Evolutionary conservation across 2,888 invertebrate species (phyloP), one percentile per base, ranked within the genome.

Genomic region (Gandaritis pyraliata): DNA sequence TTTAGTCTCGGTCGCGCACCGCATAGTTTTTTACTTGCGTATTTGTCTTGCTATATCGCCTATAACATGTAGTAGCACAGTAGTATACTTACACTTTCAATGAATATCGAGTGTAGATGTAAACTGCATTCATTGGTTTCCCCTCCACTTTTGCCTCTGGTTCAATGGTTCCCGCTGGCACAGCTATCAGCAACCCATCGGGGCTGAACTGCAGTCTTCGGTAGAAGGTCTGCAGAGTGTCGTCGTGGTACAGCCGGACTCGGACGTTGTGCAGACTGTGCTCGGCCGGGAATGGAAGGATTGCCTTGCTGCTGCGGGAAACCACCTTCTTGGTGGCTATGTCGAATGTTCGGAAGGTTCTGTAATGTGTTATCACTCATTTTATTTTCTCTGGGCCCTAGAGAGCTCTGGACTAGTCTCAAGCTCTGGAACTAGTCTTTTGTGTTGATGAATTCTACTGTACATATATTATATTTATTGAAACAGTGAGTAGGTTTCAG

Each of bases 191-290:
- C 77, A 96, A 93, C 0, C 99, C 99, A 84, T 98, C 98, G 0
- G 98, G 98, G 23, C 97, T 96, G 81, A 98, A 99, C 48, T 95
- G 94, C 29, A 99, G 86, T 38, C 99, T 93, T 45, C 99, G 94
- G 81, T 97, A 98, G 87, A 98, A 99, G 0, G 99, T 97, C 85
- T 98, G 97, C 69, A 98, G 93, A 0, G 98, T 98, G 81, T 98
- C 98, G 74, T 98, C 98, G 74, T 98, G 96, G 86, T 96, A 98
- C 47, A 98, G 90, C 38, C 96, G 94, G 12, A 95, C 93, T 57
- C 92, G 90, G 69, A 94, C 94, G 0, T 93, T 93, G 66, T 94
- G 91, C 3, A 96, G 81, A 0, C 93, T 90, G 75, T 95, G 95
- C 0, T 88, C 91, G 0, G 88, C 72, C 0, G 94, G 91, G 12